Base-by-base conservation (phyloP, 2,888 invertebrate genomes). In the Phengaris alcon region DNA sequence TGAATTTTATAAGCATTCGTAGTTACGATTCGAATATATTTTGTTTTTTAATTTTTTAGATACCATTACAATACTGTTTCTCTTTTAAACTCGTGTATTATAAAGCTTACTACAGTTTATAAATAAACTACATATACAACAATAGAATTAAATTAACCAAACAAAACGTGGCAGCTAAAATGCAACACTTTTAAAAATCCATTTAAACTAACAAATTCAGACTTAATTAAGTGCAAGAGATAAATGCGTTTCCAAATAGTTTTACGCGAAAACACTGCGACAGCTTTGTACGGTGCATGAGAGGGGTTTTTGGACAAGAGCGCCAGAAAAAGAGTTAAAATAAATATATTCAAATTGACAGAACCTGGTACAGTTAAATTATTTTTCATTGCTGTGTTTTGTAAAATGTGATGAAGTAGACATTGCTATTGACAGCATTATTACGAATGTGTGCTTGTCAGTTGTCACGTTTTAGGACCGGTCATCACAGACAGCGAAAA, bases 171-270 rank as follows among this genome's bases (percentile, higher is more conserved):
- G 35, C 64, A 64, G 64, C 35, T 22, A 64, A 59, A 64, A 64
- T 64, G 64, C 64, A 13, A 64, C 35, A 35, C 64, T 64, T 64
- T 64, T 64, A 64, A 64, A 64, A 64, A 64, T 64, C 35, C 64
- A 64, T 64, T 64, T 64, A 48, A 70, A 70, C 70, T 70, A 70
- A 70, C 48, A 48, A 51, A 70, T 70, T 51, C 70, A 10, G 51
- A 70, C 51, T 70, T 51, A 70, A 70, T 70, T 70, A 70, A 51
- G 70, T 51, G 48, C 48, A 51, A 70, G 64, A 70, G 48, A 51
- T 70, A 70, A 70, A 70, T 70, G 51, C 48, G 6, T 51, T 70
- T 70, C 51, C 70, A 70, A 70, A 70, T 70, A 70, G 70, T 15
- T 48, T 48, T 51, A 48, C 70, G 70, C n/a, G 48, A 48, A 70